These are phyloP conservation scores for Odontamblyopus rebecca DNA, from an alignment of 2,797 vertebrate species.

Conservation along the genomic window DNA sequence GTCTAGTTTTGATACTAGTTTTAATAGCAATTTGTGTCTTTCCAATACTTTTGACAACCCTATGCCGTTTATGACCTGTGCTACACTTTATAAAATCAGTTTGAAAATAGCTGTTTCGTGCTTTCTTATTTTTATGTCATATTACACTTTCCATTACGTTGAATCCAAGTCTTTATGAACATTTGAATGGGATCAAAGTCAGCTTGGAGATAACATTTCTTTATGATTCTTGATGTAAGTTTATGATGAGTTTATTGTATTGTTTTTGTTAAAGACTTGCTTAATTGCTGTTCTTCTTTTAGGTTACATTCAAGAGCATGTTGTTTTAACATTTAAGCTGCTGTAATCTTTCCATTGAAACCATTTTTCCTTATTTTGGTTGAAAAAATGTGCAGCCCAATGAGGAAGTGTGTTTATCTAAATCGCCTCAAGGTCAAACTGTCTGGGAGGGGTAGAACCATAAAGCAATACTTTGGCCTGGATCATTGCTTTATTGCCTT, in stretches of 20 bases:
- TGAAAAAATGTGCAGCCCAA: not conserved
- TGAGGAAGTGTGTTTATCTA: constrained; percentile 21
- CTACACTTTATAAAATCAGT: not conserved
- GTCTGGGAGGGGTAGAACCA: constrained; percentile 37
- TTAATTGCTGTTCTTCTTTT: not conserved
- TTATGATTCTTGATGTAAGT: constrained; percentile 6
- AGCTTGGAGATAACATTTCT: constrained; percentile 7
- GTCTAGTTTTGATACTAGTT: no score
- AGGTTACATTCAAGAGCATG: not conserved
- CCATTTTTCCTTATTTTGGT: not conserved
- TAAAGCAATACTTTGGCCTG: constrained; percentile 34
- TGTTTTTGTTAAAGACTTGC: not conserved
- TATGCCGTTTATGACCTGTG: not conserved
- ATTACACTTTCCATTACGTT: constrained; percentile 11
- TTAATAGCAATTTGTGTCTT: no score
- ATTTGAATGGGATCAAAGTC: constrained; percentile 28
- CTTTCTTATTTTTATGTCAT: constrained; percentile 17
- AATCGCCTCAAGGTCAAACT: not conserved
- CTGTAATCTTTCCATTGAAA: not conserved
- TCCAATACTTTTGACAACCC: no score
- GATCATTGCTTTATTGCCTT: constrained; percentile 15
- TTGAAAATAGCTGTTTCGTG: not conserved
- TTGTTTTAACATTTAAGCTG: not conserved
- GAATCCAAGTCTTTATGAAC: not conserved
- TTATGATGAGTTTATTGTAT: not conserved